These are phyloP conservation scores for Monarcha castaneiventris DNA, from an alignment of 2,113 vertebrate genomes.

Conservation along the genomic window DNA sequence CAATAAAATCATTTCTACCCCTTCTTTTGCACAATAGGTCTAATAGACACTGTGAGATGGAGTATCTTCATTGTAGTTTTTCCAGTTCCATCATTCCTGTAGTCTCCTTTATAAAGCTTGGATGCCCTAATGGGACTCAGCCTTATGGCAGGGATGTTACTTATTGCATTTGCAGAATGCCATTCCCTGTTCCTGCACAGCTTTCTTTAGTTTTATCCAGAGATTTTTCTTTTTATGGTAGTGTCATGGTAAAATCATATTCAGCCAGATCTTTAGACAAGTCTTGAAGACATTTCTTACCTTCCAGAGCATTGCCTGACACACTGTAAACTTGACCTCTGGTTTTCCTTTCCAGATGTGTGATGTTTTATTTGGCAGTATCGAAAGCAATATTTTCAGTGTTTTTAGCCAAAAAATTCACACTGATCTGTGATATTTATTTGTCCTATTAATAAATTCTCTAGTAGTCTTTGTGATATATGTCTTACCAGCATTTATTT, in stretches of 20 bases:
- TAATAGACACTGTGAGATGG: background rate
- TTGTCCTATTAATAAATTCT: background rate
- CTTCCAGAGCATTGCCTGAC: background rate
- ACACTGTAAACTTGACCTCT: background rate
- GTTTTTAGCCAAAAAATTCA: background rate
- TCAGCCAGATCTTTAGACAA: background rate
- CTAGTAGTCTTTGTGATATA: background rate
- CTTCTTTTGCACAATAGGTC: background rate
- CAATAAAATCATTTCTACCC: background rate
- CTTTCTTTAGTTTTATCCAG: background rate
- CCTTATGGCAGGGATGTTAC: rapidly evolving
- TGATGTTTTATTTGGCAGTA: background rate
- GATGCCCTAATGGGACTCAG: background rate
- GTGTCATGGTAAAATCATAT: background rate
- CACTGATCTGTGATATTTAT: background rate
- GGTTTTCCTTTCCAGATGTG: background rate
- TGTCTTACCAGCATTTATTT: background rate
- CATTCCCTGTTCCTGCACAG: background rate
- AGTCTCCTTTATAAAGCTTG: background rate
- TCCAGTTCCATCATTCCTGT: background rate
- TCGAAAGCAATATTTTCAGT: background rate
- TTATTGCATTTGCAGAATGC: background rate
- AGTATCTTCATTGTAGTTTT: background rate
- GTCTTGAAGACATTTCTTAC: background rate
- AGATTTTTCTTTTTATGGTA: background rate